Percentiles rank a stretch among this genome's conserved stretches.
phyloP scores from a whole-genome alignment of 2,888 invertebrate genomes.

The Agrochola lota region DNA sequence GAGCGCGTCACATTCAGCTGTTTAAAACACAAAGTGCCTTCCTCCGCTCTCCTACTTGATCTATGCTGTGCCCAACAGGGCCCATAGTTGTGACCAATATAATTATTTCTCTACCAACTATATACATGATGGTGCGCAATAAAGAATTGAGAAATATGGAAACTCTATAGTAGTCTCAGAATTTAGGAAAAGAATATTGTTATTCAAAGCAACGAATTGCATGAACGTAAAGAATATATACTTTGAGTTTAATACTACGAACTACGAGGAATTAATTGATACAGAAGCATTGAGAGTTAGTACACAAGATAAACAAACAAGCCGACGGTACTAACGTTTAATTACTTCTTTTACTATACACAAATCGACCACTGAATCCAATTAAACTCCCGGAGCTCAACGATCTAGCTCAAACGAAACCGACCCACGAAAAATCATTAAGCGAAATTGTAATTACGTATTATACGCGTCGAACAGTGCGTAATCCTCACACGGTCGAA shows the following conservation, averaged over 20 bases:
- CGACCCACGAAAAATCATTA: constrained; percentile 65
- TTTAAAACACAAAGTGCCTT: not conserved
- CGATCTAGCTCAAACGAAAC: constrained; percentile 50
- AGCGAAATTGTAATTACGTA: constrained; percentile 67
- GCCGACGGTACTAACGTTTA: constrained; percentile 18
- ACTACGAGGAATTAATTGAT: not conserved
- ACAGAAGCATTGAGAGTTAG: not conserved
- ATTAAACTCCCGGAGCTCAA: constrained; percentile 44
- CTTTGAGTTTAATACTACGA: not conserved
- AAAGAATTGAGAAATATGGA: not conserved
- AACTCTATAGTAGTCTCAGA: not conserved
- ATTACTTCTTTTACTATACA: constrained; percentile 34
- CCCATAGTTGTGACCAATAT: too few species aligned
- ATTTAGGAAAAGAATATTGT: not conserved
- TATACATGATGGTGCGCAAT: too few species aligned
- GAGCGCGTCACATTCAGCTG: constrained; percentile 32
- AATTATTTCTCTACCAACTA: too few species aligned
- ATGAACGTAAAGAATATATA: not conserved
- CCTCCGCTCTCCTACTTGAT: too few species aligned
- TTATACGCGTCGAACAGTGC: constrained; percentile 63
- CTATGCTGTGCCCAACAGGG: too few species aligned
- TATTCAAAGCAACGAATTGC: not conserved
- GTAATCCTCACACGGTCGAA: constrained; percentile 70
- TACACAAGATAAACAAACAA: constrained; percentile 15
- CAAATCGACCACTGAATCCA: constrained; percentile 42